These are phyloP conservation scores for Esox masquinongy DNA, from an alignment of 2,797 vertebrate species.

Conservation along the genomic window DNA sequence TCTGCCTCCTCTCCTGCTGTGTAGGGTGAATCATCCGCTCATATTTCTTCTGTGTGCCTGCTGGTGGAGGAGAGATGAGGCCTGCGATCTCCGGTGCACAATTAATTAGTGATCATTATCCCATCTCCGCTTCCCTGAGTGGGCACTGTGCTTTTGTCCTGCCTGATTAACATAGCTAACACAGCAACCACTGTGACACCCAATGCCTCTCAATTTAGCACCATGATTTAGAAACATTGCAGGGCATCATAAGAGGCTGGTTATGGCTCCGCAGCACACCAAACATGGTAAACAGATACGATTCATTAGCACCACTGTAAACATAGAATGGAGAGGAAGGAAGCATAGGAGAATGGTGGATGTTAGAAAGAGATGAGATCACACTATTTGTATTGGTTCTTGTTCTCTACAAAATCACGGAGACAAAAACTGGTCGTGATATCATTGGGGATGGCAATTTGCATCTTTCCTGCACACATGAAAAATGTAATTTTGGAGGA, in stretches of 20 bases:
- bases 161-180: slow-evolving; percentile 55
- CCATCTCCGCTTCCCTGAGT: slow-evolving; percentile 65
- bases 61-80: slow-evolving; percentile 48
- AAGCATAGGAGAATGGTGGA: slow-evolving; percentile 28
- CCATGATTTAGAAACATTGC: slow-evolving; percentile 36
- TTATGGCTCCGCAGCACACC: slow-evolving; percentile 21
- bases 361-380: neutral
- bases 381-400: slow-evolving; percentile 9
- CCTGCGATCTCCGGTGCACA: slow-evolving; percentile 45
- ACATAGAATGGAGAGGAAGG: slow-evolving; percentile 21
- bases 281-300: slow-evolving; percentile 31
- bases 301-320: slow-evolving; percentile 19
- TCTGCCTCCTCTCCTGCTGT: slow-evolving; percentile 47
- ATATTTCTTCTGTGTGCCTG: slow-evolving; percentile 43
- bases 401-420: neutral
- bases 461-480: no score
- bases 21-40: slow-evolving; percentile 63
- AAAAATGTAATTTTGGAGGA: slow-evolving; percentile 18
- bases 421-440: neutral
- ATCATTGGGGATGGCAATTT: neutral
- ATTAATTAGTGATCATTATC: slow-evolving; percentile 75
- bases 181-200: slow-evolving; percentile 33
- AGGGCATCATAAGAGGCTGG: slow-evolving; percentile 28
- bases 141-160: slow-evolving; percentile 64
- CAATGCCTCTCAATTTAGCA: slow-evolving; percentile 20